Conservation (phyloP, 1,140 invertebrate genomes). For the Linepithema humile region DNA sequence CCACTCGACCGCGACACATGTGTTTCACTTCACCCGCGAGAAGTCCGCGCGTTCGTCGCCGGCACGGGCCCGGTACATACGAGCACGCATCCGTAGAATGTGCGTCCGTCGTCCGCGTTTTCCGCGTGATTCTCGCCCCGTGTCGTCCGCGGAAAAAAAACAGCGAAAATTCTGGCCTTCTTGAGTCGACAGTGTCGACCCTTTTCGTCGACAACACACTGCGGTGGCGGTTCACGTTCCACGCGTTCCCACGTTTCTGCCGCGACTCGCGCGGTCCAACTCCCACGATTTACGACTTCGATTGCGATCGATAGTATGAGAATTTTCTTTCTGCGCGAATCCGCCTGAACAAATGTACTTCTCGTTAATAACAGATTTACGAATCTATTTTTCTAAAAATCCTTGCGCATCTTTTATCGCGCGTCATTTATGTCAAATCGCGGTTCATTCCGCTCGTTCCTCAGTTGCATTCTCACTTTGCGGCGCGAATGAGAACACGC, state of each 20-base stretch:
- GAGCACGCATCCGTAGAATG: conserved; percentile 59
- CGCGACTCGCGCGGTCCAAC: conserved; percentile 56
- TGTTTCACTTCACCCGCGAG: conserved; percentile 70
- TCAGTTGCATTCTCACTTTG: conserved; percentile 18
- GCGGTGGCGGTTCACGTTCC: conserved; percentile 73
- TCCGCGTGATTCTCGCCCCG: conserved; percentile 71
- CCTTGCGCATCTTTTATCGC: background rate
- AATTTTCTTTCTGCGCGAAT: too few species aligned
- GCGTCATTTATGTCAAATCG: conserved; percentile 1
- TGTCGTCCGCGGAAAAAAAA: conserved; percentile 70
- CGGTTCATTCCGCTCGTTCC: conserved; percentile 7
- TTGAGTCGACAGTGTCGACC: conserved; percentile 66
- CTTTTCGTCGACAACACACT: conserved; percentile 78
- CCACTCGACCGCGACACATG: conserved; percentile 74
- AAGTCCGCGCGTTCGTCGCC: conserved; percentile 60
- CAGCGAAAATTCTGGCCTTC: conserved; percentile 69
- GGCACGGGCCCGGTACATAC: conserved; percentile 24
- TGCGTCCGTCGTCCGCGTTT: conserved; percentile 68
- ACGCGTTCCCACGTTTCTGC: conserved; percentile 69
- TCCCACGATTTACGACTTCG: conserved; percentile 47
- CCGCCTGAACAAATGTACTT: too few species aligned
- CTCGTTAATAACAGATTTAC: too few species aligned
- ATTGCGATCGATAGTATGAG: background rate
- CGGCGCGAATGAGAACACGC: conserved; percentile 42
- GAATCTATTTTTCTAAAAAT: too few species aligned